Percentiles rank a stretch among this genome's conserved stretches.
Conservation (phyloP, 2,113 vertebrate genomes). For the cattle (Bos taurus) region ARS-UCD2.0 NC_037330.1:6364501-6365000, state of each 20-base stretch:
- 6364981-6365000: not conserved
- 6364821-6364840: not conserved
- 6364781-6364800: not conserved
- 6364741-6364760: not conserved
- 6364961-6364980: not conserved
- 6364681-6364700: not conserved
- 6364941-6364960: not conserved
- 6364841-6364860: not conserved
- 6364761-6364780: not conserved
- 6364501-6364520: not conserved
- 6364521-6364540: not conserved
- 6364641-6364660: not conserved
- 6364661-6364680: not conserved
- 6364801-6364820: not conserved
- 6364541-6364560: fast-evolving
- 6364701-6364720: not conserved
- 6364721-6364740: not conserved
- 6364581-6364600: not conserved
- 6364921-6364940: not conserved
- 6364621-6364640: not conserved
- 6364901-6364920: not conserved
- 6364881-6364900: not conserved
- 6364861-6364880: not conserved
- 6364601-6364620: not conserved
- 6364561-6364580: not conserved